These are phyloP conservation scores for Hippopotamus amphibius DNA, from an alignment of 2,113 vertebrate genomes.

Conservation along the genomic window DNA sequence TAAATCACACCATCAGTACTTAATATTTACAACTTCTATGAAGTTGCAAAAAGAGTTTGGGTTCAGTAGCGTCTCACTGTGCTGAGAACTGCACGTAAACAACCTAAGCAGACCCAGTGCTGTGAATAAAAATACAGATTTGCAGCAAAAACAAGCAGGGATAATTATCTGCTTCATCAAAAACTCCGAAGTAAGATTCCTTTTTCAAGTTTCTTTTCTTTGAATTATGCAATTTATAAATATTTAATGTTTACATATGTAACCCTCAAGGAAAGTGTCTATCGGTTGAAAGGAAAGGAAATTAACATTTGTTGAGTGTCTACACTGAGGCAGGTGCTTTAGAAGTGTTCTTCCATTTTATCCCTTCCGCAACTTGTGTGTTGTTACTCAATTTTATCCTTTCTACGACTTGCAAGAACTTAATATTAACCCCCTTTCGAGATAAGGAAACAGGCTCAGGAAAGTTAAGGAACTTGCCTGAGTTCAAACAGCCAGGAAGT, in stretches of 20 bases:
- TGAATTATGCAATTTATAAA: constrained; percentile 55
- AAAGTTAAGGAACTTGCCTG: background rate
- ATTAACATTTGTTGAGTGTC: background rate
- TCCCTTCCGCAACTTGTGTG: background rate
- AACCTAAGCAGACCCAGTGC: background rate
- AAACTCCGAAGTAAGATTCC: background rate
- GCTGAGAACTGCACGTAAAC: background rate
- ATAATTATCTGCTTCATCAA: background rate
- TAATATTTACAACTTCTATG: background rate
- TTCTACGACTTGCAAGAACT: background rate
- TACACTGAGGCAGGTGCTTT: background rate
- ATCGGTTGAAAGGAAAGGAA: background rate
- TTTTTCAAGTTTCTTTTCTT: constrained; percentile 55
- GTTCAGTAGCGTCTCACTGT: background rate
- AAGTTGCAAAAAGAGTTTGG: background rate
- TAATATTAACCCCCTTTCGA: background rate
- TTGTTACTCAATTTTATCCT: background rate
- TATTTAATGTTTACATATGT: constrained; percentile 38
- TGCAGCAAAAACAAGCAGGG: background rate
- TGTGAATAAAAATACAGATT: background rate
- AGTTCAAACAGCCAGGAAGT: background rate
- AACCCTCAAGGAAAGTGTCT: constrained; percentile 33
- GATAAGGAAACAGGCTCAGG: background rate
- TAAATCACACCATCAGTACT: background rate
- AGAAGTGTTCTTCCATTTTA: background rate